Evolutionary conservation across 2,888 invertebrate species (phyloP), one percentile per base, ranked within the genome.

Genomic region (Yponomeuta sedellus): DNA sequence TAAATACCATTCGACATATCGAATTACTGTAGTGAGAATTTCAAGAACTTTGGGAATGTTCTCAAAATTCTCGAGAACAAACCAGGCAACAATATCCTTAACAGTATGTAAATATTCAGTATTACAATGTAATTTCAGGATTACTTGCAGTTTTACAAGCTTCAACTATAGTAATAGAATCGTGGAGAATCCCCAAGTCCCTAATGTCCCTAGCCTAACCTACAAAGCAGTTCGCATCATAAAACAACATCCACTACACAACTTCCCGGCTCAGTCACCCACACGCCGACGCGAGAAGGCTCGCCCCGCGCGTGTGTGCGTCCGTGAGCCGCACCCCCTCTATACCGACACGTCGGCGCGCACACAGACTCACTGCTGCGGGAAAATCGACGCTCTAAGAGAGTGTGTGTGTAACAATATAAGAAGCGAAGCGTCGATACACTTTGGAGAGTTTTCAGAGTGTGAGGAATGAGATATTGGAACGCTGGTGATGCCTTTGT

Each of bases 291-390:
- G 40, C 64, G 28, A 10, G 59, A 52, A 56, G 75, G 70, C 40
- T 75, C 77, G 74, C 77, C 77, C 71, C 76, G 76, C 74, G 77
- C 76, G 76, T 66, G 68, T 66, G 66, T 67, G 74, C 76, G 65
- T 69, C 73, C 65, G 73, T 71, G 70, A 69, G 69, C 64, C 90
- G 88, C 90, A 87, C 88, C 89, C 86, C 85, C 85, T 61, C 64
- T 67, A 75, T 86, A 69, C 52, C 70, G 67, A 88, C 85, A 83
- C 77, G 85, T 83, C 88, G 85, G 85, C 89, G 81, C 85, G 56
- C 81, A 82, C 82, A 88, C 88, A 74, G 0, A 0, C 19, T 12
- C 64, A 67, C 68, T 59, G 57, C 66, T 73, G 76, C 76, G 77
- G 81, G 75, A 76, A 81, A 82, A 79, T 73, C 71, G 58, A 6